Evolutionary conservation across 2,797 vertebrate genomes (phyloP).

Genomic region (Onychomys arenicola): DNA sequence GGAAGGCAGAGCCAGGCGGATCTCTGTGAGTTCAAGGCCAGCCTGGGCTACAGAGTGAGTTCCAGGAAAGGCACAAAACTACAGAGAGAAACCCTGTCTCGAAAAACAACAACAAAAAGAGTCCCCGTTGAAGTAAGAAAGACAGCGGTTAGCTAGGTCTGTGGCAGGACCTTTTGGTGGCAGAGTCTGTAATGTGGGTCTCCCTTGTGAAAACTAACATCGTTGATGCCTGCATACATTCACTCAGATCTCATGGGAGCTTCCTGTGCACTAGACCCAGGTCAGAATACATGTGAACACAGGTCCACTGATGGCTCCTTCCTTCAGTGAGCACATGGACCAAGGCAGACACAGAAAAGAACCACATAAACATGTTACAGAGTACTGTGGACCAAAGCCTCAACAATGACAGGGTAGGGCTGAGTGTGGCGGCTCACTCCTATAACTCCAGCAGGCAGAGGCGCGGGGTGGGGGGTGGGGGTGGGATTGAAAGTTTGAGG

Average conservation of each 20-base stretch:
- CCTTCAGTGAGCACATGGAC: neutral
- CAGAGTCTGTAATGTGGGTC: neutral
- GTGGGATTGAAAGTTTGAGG: neutral
- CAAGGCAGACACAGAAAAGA: neutral
- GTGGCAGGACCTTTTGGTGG: neutral
- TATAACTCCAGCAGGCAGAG: neutral
- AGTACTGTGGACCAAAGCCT: neutral
- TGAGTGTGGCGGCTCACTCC: too few species aligned
- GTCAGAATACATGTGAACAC: neutral
- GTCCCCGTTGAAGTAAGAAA: neutral
- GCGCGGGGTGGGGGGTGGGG: too few species aligned
- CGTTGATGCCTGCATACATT: neutral
- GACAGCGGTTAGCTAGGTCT: neutral
- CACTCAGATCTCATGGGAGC: neutral
- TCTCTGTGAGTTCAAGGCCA: too few species aligned
- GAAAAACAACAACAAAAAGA: too few species aligned
- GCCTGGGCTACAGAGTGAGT: too few species aligned
- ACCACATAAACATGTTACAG: fast-evolving
- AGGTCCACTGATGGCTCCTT: neutral
- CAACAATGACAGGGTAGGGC: neutral
- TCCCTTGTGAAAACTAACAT: neutral
- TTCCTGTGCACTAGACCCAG: neutral
- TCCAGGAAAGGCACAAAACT: too few species aligned
- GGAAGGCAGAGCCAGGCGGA: too few species aligned
- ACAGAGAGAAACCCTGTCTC: too few species aligned